A percentile compares a stretch with the other conserved stretches of the same genome.
phyloP scores from a whole-genome alignment of 2,888 invertebrate genomes.

The Plusia festucae region DNA sequence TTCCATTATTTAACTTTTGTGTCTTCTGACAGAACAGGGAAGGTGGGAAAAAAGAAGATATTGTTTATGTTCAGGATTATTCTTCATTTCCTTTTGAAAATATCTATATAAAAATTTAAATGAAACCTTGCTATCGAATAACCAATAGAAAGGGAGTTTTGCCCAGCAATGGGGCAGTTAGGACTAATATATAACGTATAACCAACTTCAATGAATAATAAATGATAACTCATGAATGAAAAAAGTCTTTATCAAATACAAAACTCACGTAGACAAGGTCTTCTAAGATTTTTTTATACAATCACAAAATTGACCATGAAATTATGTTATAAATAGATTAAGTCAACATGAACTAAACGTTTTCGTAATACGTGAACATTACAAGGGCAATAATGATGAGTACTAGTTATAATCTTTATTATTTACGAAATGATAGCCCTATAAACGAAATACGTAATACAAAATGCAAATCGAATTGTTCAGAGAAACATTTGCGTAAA shows the following conservation, averaged over 20 bases:
- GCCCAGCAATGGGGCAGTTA: background rate
- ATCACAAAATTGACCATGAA: slow-evolving; percentile 4
- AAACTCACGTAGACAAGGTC: background rate
- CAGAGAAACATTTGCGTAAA: slow-evolving; percentile 5
- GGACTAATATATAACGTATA: too few relatives aligned
- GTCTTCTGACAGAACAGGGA: too few relatives aligned
- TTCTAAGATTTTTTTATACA: background rate
- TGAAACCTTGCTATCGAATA: too few relatives aligned
- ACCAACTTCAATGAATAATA: background rate
- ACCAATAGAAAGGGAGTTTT: background rate
- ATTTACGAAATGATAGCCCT: background rate
- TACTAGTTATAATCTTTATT: background rate
- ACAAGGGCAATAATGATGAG: background rate
- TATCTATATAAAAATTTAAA: too few relatives aligned
- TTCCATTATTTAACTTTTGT: too few relatives aligned
- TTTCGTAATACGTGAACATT: background rate
- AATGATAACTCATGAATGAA: background rate
- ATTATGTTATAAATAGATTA: background rate
- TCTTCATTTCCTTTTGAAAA: too few relatives aligned
- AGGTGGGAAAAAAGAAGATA: too few relatives aligned
- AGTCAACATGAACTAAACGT: background rate
- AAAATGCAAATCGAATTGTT: slow-evolving; percentile 7
- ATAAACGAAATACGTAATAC: background rate
- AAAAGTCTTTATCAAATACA: background rate
- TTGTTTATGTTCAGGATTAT: too few relatives aligned